A percentile compares a stretch with the other conserved stretches of the same genome.
phyloP scores from a whole-genome alignment of 2,888 invertebrate genomes.

The Cheilosia vernalis region DNA sequence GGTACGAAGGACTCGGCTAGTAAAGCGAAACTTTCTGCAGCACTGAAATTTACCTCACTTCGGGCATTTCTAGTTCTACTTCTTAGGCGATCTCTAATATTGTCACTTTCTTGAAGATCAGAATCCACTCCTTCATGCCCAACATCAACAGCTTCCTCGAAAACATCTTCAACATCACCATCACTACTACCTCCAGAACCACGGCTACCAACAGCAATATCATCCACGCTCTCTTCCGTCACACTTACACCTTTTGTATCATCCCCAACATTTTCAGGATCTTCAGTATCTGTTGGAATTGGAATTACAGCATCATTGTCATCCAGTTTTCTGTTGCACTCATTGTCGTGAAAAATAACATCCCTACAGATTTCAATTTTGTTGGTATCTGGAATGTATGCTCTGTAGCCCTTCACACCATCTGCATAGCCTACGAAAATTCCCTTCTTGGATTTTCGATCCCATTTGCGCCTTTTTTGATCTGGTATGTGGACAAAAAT shows the following conservation, averaged over 20 bases:
- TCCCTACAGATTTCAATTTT: conserved; percentile 54
- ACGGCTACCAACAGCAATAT: conserved; percentile 6
- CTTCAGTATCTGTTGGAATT: background rate
- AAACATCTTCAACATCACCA: conserved; percentile 18
- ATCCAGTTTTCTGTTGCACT: conserved; percentile 6
- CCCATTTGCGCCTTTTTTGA: conserved; percentile 54
- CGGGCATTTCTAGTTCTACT: conserved; percentile 20
- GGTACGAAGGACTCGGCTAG: conserved; percentile 22
- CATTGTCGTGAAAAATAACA: conserved; percentile 29
- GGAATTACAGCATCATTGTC: background rate
- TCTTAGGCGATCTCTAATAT: conserved; percentile 23
- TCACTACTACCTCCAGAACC: background rate
- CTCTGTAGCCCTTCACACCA: conserved; percentile 50
- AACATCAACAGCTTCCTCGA: background rate
- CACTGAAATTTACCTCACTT: conserved; percentile 10
- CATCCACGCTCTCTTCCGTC: background rate
- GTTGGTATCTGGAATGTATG: conserved; percentile 50
- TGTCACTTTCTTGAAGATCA: conserved; percentile 78
- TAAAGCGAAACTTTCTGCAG: conserved; percentile 22
- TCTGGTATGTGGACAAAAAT: conserved; percentile 49
- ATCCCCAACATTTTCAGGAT: background rate
- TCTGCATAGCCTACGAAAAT: conserved; percentile 60
- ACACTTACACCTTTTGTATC: background rate
- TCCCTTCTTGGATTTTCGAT: conserved; percentile 42
- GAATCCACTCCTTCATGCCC: conserved; percentile 79